phyloP scores from a whole-genome alignment of 1,140 invertebrate genomes.

The Limonius californicus region DNA sequence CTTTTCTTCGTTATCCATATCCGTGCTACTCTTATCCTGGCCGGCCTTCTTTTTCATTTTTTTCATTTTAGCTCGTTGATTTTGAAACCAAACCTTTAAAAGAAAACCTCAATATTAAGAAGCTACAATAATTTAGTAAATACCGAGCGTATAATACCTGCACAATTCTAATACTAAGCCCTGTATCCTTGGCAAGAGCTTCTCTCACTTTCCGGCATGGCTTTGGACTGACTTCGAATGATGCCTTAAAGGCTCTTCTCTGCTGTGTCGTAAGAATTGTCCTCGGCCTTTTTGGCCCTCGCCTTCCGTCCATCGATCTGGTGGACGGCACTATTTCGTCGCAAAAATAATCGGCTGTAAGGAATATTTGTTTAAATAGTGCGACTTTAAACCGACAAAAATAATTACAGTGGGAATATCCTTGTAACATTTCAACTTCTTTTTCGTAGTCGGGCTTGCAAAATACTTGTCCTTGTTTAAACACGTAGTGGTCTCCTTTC shows the following conservation, averaged over 20 bases:
- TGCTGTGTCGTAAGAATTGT: conserved; percentile 81
- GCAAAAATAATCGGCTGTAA: conserved; percentile 52
- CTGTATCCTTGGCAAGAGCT: conserved; percentile 78
- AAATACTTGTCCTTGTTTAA: conserved; percentile 74
- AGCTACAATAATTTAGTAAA: no score
- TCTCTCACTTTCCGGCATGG: conserved; percentile 80
- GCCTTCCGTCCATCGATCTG: conserved; percentile 57
- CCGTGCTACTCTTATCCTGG: conserved; percentile 50
- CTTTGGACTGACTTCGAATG: conserved; percentile 83
- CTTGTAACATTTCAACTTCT: conserved; percentile 69
- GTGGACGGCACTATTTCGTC: conserved; percentile 54
- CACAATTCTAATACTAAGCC: conserved; percentile 76
- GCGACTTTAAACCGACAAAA: no score
- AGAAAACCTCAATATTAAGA: no score
- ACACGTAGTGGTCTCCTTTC: conserved; percentile 78
- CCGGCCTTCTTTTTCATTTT: conserved; percentile 59
- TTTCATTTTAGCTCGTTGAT: conserved; percentile 74
- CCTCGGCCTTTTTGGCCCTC: conserved; percentile 75
- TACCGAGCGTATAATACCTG: no score
- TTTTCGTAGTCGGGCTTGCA: conserved; percentile 78
- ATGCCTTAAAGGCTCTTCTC: conserved; percentile 77
- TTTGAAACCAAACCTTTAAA: conserved; percentile 77
- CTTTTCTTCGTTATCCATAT: conserved; percentile 49
- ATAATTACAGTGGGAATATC: conserved; percentile 46
- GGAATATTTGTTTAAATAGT: no score